Base-by-base conservation (phyloP, 2,888 invertebrate species). In the Dynastes grantii region DNA sequence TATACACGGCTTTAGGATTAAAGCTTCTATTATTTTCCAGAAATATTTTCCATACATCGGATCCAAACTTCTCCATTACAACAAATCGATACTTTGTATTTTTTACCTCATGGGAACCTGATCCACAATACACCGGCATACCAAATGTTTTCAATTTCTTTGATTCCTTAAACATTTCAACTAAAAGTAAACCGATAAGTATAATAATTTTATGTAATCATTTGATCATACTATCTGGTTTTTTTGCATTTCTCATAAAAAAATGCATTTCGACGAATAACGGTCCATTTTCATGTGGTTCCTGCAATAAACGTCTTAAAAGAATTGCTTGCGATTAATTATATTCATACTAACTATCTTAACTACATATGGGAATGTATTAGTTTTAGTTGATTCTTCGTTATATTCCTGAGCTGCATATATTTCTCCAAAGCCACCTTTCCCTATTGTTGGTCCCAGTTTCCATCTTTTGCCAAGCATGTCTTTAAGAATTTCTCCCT, bases 251-350 rank as follows among this genome's bases (percentile, higher is more conserved):
- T 83, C 94, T 91, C 88, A 94, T 92, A 86, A 96, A 98, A 88
- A 97, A 97, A 89, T 97, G 94, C 90, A 95, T 95, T 90, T 98
- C 98, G 68, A 96, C 96, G 90, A 97, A 99, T 0, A 99, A 89
- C 0, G 98, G 98, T 0, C 98, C 98, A 91, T 98, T 98, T 80
- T 91, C 93, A 87, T 94, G 94, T 9, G 98, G 98, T 90, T 98
- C 98, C 95, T 96, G 83, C 78, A 89, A 87, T 78, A 76, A 82
- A 79, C n/a, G 58, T 51, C 27, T 13, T 76, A 11, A 64, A 13
- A 5, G 6, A 9, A n/a, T 29, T 32, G 27, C 16, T n/a, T 53
- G n/a, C 29, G 53, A 53, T 29, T 4, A 29, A 22, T 11, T 29
- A 49, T 9, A 8, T 58, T 37, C 58, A 77, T 81, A 91, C 94